A percentile compares a stretch with the other conserved stretches of the same genome.
These are phyloP conservation scores for Psephotus haematonotus DNA, from an alignment of 2,113 vertebrate species.

Conservation along the genomic window DNA sequence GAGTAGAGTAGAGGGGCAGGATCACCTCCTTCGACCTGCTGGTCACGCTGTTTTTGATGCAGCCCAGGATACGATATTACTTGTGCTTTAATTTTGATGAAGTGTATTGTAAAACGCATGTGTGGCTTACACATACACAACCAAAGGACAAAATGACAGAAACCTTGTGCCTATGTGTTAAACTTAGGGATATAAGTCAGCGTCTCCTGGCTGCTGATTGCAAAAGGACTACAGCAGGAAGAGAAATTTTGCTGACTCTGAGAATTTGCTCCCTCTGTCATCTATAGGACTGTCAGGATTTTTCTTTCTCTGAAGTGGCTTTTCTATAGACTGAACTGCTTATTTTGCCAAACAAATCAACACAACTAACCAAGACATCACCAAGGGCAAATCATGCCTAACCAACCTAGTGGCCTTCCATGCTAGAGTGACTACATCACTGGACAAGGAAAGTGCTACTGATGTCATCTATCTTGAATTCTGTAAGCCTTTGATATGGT, in stretches of 20 bases:
- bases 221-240: neutral
- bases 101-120: neutral
- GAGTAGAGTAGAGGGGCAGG: too few relatives aligned
- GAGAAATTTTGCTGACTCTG: neutral
- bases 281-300: neutral
- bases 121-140: neutral
- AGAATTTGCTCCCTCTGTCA: neutral
- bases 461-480: neutral
- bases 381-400: neutral
- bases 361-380: neutral
- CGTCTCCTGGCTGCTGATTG: neutral
- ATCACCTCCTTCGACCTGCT: too few relatives aligned
- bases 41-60: too few relatives aligned
- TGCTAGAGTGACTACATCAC: neutral
- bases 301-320: neutral
- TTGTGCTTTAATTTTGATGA: neutral
- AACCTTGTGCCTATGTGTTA: neutral
- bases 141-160: neutral
- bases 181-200: accelerated
- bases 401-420: neutral
- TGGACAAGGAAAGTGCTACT: neutral
- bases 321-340: neutral
- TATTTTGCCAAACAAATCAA: neutral
- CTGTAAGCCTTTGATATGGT: neutral
- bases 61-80: too few relatives aligned